Evolutionary conservation across 2,888 invertebrate genomes (phyloP), one percentile per base, ranked within the genome.

Genomic region (Colostygia pectinataria): DNA sequence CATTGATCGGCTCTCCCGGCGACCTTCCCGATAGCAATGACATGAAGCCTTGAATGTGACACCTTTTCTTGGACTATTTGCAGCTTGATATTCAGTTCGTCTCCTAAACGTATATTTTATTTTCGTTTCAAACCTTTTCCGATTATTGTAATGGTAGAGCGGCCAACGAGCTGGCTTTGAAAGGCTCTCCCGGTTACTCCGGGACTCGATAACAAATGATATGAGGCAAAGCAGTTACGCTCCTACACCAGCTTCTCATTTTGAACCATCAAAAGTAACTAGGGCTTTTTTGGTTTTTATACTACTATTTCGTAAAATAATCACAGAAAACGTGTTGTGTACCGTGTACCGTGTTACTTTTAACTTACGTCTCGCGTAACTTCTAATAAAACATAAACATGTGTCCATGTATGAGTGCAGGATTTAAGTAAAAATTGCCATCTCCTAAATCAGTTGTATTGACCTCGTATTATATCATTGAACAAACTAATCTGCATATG

Each of bases 1-100:
- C 72, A 87, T 85, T 76, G 88, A 78, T 78, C 75, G 60, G 45
- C 50, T 43, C 59, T 54, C 62, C 61, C 61, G 55, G 63, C 59
- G 57, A 63, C 63, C 63, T 57, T 59, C 61, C 52, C 62, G 54
- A 50, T 53, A 45, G 55, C 49, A 59, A n/a, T 34, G 45, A 50
- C 6, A 20, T 2, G 20, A 20, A 4, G 6, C 20, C 1, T 25
- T 24, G 9, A 33, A 33, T 33, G 25, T 18, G 14, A 13, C 20
- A 20, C 20, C 27, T 9, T 13, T 9, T 0, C 4, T 13, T 24
- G n/a, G 15, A n/a, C 15, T 15, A 3, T 37, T 8, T 25, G 14
- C 5, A 10, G 32, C 23, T 31, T 23, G 24, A 6, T 7, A 12
- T 13, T n/a, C n/a, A 4, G n/a, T 2, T 9, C 32, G 5, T 6